Evolutionary conservation across 2,888 invertebrate genomes (phyloP).

Genomic region (Beris chalybata): DNA sequence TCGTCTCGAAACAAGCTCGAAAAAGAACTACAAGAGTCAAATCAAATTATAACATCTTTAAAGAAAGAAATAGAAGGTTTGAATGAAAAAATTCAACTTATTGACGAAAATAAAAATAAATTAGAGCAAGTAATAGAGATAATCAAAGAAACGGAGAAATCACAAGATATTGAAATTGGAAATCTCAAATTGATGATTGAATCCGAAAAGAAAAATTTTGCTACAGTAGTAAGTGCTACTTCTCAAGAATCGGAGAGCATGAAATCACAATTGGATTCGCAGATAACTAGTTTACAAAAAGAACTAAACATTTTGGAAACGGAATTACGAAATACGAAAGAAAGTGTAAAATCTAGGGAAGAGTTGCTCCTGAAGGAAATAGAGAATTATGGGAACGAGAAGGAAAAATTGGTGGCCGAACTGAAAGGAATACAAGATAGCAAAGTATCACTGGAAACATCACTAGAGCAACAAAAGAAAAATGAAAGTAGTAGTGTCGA

Average conservation of each 20-base stretch:
- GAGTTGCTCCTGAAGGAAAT: slow-evolving; percentile 40
- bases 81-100: slow-evolving; percentile 42
- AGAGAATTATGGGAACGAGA: slow-evolving; percentile 36
- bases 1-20: slow-evolving; percentile 55
- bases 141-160: not conserved
- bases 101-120: slow-evolving; percentile 53
- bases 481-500: slow-evolving; percentile 3
- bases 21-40: slow-evolving; percentile 53
- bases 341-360: slow-evolving; percentile 9
- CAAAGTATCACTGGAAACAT: slow-evolving; percentile 25
- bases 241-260: slow-evolving; percentile 13
- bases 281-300: slow-evolving; percentile 26
- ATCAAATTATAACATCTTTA: slow-evolving; percentile 48
- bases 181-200: slow-evolving; percentile 44
- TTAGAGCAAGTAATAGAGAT: slow-evolving; percentile 50
- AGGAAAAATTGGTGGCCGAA: slow-evolving; percentile 31
- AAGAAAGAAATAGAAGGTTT: slow-evolving; percentile 54
- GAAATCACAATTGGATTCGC: slow-evolving; percentile 24
- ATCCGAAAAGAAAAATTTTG: slow-evolving; percentile 33
- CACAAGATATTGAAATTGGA: slow-evolving; percentile 26
- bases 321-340: slow-evolving; percentile 27
- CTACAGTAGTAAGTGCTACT: slow-evolving; percentile 2
- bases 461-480: slow-evolving; percentile 23
- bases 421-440: slow-evolving; percentile 32
- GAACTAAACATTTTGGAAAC: slow-evolving; percentile 26